Evolutionary conservation across 1,140 invertebrate species (phyloP), one percentile per base, ranked within the genome.

Genomic region (Carposina sasakii): DNA sequence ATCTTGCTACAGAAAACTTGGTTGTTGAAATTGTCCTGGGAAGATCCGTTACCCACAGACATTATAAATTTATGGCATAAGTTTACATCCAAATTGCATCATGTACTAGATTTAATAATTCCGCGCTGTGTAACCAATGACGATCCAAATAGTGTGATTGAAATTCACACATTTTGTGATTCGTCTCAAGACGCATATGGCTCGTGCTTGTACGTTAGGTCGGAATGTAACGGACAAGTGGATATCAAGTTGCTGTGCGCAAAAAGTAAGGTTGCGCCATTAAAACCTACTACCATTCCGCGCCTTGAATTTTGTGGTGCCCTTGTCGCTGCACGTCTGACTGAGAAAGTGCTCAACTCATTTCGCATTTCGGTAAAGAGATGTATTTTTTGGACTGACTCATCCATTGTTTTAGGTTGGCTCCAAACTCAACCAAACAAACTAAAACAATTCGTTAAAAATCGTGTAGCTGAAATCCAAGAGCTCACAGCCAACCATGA

Each of bases 1-100:
- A 62, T 76, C 4, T 54, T 85, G 8, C 39, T 86, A 13, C 83
- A 86, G 67, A 40, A 64, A 40, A 20, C 85, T 12, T 81, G 79
- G 75, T 23, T 57, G 37, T 19, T 19, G 68, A 72, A n/a, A n/a
- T n/a, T n/a, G n/a, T n/a, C n/a, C n/a, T n/a, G n/a, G n/a, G n/a
- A n/a, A n/a, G n/a, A n/a, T 30, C 34, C 44, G 15, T 42, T 81
- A 13, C 59, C 69, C 16, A 12, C 23, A 13, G 31, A 67, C 13
- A 23, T 63, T 10, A 41, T 62, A 21, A 54, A n/a, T 2, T 19
- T 36, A 13, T 71, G 71, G 68, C 20, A 28, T 6, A 33, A 24
- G n/a, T 36, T 36, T 21, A 10, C 10, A 15, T 36, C 19, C n/a
- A 9, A 36, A 10, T 34, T 34, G 26, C 19, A 9, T 16, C 2